Base-by-base conservation (phyloP, 2,797 vertebrate species). In the Zenarchopterus dispar region DNA sequence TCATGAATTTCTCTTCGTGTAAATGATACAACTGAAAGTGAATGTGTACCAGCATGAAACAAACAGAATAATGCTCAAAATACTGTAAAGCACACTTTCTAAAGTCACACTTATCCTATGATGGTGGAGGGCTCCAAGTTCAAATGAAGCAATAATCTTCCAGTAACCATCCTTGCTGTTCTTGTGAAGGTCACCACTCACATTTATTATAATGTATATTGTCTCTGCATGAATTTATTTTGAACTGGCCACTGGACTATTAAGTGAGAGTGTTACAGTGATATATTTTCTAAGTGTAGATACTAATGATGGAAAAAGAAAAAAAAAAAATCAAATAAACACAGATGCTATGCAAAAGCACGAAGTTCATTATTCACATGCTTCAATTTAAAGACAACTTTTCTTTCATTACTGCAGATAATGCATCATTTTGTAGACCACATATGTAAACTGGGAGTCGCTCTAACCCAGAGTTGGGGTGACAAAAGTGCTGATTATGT, bases 301-400 rank as follows among this genome's bases (percentile, higher is more conserved):
- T 70, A 58, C 28, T 57, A 19, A 51, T 18, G 24, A 73, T 44
- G 54, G n/a, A n/a, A n/a, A n/a, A n/a, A n/a, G 62, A 42, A 18
- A 67, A 26, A 33, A n/a, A 64, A 42, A 18, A 67, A 26, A 33
- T 8, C 58, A 17, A 84, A 81, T 71, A 71, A 86, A 81, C 36
- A 77, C 26, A 43, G 59, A 75, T 72, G 50, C 78, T 85, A 83
- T 89, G 83, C 80, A 88, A 67, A 73, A 44, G n/a, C n/a, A 7
- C 7, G 26, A 10, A 10, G 67, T 59, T 41, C 16, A 23, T 59
- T 43, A 28, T 28, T 28, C 26, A 9, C 21, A 5, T 41, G 33
- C 18, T 28, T 8, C 8, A 24, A 41, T 54, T 54, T 16, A 16
- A 39, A 4, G 13, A 16, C 11, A 11, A 11, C 3, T 36, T 36